These are phyloP conservation scores for Gila orcuttii DNA, from an alignment of 2,113 vertebrate genomes.

Conservation along the genomic window DNA sequence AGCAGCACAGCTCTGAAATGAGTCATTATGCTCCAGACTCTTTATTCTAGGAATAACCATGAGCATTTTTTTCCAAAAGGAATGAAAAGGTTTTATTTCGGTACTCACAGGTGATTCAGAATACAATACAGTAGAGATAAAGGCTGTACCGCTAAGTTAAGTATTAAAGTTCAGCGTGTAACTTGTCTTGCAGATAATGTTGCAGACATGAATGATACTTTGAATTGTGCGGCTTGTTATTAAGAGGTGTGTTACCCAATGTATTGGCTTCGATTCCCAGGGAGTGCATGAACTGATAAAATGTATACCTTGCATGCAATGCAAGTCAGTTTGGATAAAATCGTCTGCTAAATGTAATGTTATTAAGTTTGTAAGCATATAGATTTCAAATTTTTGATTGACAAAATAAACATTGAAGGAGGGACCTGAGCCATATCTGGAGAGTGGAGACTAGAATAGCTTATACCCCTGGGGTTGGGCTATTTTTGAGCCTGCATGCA, in stretches of 20 bases:
- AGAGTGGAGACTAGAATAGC: not conserved
- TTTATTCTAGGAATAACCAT: not conserved
- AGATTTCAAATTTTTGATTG: not conserved
- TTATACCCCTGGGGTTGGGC: not conserved
- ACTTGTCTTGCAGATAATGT: not conserved
- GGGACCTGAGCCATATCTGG: not conserved
- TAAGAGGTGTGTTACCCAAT: not conserved
- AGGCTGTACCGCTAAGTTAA: not conserved
- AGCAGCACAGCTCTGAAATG: not conserved
- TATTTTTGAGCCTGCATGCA: too few relatives aligned
- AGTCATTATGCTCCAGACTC: not conserved
- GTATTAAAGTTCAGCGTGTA: not conserved
- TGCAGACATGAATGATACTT: not conserved
- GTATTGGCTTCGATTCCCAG: not conserved
- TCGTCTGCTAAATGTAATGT: not conserved
- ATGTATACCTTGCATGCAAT: not conserved
- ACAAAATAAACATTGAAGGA: not conserved
- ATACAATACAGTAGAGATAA: not conserved
- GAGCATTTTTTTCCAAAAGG: not conserved
- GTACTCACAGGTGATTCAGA: not conserved
- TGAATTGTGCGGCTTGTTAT: not conserved
- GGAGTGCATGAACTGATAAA: not conserved
- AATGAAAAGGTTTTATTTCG: not conserved
- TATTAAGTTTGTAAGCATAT: not conserved
- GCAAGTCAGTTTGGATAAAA: not conserved